A percentile compares a stretch with the other conserved stretches of the same genome.
Evolutionary conservation across 2,888 invertebrate species (phyloP).

Genomic region (Apodemia duryi): DNA sequence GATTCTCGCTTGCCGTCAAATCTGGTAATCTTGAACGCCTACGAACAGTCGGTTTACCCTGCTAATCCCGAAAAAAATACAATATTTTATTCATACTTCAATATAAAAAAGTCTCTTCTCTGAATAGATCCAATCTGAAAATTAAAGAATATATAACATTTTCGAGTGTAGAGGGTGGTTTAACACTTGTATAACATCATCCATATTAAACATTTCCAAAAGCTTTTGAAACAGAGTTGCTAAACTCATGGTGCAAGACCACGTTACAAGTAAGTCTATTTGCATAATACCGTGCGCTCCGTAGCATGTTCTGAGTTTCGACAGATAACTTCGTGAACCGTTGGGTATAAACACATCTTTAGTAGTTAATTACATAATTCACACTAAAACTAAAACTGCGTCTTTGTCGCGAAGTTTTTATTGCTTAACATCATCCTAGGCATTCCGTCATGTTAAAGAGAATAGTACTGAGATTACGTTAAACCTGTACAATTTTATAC

Average conservation of each 20-base stretch:
- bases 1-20: no score
- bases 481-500: no score
- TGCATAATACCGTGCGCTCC: constrained; percentile 69
- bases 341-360: constrained; percentile 43
- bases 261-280: constrained; percentile 64
- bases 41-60: no score
- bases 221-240: constrained; percentile 73
- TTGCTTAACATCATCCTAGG: neutral
- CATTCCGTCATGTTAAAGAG: neutral
- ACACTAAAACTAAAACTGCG: constrained; percentile 1
- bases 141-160: no score
- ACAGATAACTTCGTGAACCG: constrained; percentile 38
- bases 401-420: neutral
- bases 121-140: no score
- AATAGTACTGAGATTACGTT: neutral
- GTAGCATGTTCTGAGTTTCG: constrained; percentile 52
- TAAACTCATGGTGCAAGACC: constrained; percentile 73
- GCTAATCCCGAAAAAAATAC: no score
- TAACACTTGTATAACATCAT: constrained; percentile 38
- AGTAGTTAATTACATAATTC: constrained; percentile 39
- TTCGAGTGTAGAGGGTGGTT: neutral
- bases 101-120: no score
- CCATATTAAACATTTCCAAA: constrained; percentile 67
- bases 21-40: no score
- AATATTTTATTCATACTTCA: no score